phyloP scores from a whole-genome alignment of 1,140 invertebrate genomes.

The Drosophila orena region DNA sequence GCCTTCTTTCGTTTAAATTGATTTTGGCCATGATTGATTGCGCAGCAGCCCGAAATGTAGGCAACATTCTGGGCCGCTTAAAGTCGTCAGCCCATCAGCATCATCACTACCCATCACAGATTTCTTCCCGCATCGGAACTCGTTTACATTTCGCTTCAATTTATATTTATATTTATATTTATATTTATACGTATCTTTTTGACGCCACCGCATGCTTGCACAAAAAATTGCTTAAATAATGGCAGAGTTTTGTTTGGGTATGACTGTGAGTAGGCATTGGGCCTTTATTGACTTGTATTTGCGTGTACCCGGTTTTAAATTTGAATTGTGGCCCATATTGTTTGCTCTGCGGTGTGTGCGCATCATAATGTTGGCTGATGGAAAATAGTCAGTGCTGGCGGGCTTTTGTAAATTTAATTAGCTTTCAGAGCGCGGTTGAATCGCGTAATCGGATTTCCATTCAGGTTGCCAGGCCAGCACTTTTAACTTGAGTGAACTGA shows the following conservation, averaged over 20 bases:
- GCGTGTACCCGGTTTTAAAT: conserved; percentile 36
- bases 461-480: neutral
- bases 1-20: conserved; percentile 66
- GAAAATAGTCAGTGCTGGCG: conserved; percentile 11
- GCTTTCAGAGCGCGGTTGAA: conserved; percentile 13
- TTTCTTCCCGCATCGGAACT: conserved; percentile 28
- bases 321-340: conserved; percentile 62
- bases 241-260: neutral
- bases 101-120: conserved; percentile 9
- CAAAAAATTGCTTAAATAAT: conserved; percentile 21
- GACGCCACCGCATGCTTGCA: conserved; percentile 40
- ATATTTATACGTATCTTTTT: conserved; percentile 46
- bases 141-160: conserved; percentile 75
- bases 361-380: conserved; percentile 21
- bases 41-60: conserved; percentile 61
- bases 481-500: no score
- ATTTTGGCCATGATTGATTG: conserved; percentile 81
- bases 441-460: neutral
- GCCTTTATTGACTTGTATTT: conserved; percentile 69
- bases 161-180: conserved; percentile 52
- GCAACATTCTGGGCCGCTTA: conserved; percentile 47
- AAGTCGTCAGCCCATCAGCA: conserved; percentile 15
- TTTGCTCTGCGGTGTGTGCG: conserved; percentile 41
- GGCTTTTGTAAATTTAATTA: conserved; percentile 68
- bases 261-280: conserved; percentile 37